Evolutionary conservation across 2,888 invertebrate species (phyloP), one percentile per base, ranked within the genome.

Genomic region (Eumacrocentrus americanus): DNA sequence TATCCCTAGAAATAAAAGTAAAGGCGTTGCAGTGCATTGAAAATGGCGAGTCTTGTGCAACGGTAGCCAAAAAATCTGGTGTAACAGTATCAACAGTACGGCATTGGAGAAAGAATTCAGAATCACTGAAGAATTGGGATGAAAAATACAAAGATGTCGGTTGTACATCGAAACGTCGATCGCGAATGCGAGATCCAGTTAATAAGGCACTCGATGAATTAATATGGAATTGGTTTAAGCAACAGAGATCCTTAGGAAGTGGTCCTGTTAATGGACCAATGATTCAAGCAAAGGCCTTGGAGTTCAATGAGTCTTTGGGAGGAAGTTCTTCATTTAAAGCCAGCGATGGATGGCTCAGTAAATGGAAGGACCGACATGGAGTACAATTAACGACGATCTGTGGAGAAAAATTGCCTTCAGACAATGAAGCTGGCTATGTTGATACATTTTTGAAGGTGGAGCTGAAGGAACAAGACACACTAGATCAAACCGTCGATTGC

Each of bases 401-500:
- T 9, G 29, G 25, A 2, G 40, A 40, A 23, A 40, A 40, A 12
- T 14, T 18, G 18, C 29, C 20, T 11, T 12, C 50, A 12, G 50
- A 50, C 12, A 9, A 4, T 2, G 34, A 11, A 9, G n/a, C 16
- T 16, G 9, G 2, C 14, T 42, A 16, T 14, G 9, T 9, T 16
- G 14, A 12, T 42, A n/a, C 7, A 9, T 42, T 42, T 18, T 9
- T 12, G 1, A 2, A 2, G n/a, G 12, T 20, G 18, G 5, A 22
- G 7, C 11, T 7, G 2, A n/a, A 25, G 12, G 23, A 23, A 47
- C 22, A 12, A 11, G n/a, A 23, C 6, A 6, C 7, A 2, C 42
- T 1, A 29, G 50, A 57, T 11, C 40, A 57, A 4, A 50, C 48
- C 16, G 47, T 34, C 14, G 48, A 57, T 34, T 9, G 12, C 22